Evolutionary conservation across 2,797 vertebrate species (phyloP), one percentile per base, ranked within the genome.

Genomic region (Trematomus bernacchii): DNA sequence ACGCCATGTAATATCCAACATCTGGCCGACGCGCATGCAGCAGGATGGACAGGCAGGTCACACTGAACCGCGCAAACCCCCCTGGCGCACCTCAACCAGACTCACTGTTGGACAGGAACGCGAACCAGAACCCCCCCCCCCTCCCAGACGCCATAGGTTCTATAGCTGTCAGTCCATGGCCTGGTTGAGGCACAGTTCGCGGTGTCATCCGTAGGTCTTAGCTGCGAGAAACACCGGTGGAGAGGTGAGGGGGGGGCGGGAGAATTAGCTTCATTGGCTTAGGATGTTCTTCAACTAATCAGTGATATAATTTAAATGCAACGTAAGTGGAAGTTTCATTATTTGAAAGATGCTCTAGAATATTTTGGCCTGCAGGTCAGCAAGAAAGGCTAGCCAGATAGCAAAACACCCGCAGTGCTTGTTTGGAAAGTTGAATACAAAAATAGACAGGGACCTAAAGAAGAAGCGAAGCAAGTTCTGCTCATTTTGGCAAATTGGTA

Each of bases 1-100:
- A 88, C 73, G 79, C 89, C 88, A 85, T 92, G 91, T 95, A 93
- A 93, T 87, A 92, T 86, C 81, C 89, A 90, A 91, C 93, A 94
- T 92, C 92, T 94, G 94, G 92, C 84, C 84, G 71, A 76, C 65
- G 87, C 79, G 77, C 77, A 61, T 79, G 77, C 77, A 61, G 44
- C 62, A 59, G 76, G 61, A 74, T 69, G 59, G 78, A 77, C 87
- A 80, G 60, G 19, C 84, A 85, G 91, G 89, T 90, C 89, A 85
- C 50, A 79, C 73, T 86, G 81, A 82, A 81, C 75, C 71, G 23
- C 66, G 44, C 77, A 52, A 58, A 70, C 80, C 88, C 73, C 71
- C 55, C 66, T 50, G 11, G 59, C 43, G 69, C 75, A 87, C 79
- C 78, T 73, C 71, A 66, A 69, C 81, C 75, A 77, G 21, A 57